Base-by-base conservation (phyloP, 1,140 invertebrate species). In the Apis florea region DNA sequence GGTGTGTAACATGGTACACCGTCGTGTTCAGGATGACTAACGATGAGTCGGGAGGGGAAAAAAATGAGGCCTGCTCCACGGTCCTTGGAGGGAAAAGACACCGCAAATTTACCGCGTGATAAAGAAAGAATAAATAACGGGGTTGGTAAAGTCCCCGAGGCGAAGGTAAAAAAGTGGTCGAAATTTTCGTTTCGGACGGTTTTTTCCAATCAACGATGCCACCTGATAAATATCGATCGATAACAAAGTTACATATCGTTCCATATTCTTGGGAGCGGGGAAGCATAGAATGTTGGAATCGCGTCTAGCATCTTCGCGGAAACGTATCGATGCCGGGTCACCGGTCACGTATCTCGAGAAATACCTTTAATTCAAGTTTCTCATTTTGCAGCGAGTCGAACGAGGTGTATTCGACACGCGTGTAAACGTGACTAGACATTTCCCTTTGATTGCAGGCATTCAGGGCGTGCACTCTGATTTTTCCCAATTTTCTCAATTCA, bases 371-470 rank as follows among this genome's bases (percentile, higher is more conserved):
- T 79, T 70, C 76, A 12, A 61, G 21, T 3, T 53, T 54, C 47
- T 70, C 53, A 70, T 71, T 71, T 24, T 19, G 10, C 3, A 31
- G 26, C 19, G 10, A 47, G 24, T 9, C 6, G 47, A 49, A 10
- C 31, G 0, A 10, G 17, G 11, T 63, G 17, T 40, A 31, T 72
- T 78, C 64, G 70, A 63, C 54, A 66, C 47, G 58, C 56, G 74
- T 66, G 70, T 68, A 87, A 86, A 81, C 86, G 86, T 86, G 86
- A 86, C 86, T 82, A 82, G 85, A 72, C 64, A 80, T 83, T 85
- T 85, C 73, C 79, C 83, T 76, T 24, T 76, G 79, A 88, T 88
- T 88, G 85, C 85, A 64, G 19, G 63, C 74, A 87, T 87, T 87
- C 85, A 87, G 56, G 40, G 11, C 53, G 59, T 56, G 58, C 49